Percentiles rank a stretch among this genome's conserved stretches.
phyloP scores from a whole-genome alignment of 2,113 vertebrate genomes.

The Odontesthes bonariensis region DNA sequence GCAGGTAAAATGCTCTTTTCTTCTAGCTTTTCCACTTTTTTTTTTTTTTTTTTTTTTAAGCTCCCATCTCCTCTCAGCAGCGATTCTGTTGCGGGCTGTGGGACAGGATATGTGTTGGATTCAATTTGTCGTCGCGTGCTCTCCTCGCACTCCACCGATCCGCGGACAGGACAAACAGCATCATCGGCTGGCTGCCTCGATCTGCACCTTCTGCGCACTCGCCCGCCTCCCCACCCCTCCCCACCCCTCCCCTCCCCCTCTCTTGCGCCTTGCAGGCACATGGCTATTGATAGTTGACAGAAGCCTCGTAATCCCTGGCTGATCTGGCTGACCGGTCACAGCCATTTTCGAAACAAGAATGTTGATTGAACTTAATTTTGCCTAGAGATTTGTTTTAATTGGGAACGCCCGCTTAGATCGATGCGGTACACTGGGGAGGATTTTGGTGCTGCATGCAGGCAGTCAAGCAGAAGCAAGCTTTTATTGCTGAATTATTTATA shows the following conservation, averaged over 20 bases:
- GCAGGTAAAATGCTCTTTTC: conserved; percentile 69
- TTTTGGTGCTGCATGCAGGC: conserved; percentile 69
- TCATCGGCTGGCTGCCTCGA: conserved; percentile 48
- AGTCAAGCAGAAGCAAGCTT: conserved; percentile 70
- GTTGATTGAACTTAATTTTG: conserved; percentile 75
- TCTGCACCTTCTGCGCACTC: conserved; percentile 61
- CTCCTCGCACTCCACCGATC: conserved; percentile 38
- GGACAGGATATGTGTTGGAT: conserved; percentile 27
- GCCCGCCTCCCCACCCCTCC: conserved; percentile 8
- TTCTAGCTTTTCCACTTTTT: not conserved
- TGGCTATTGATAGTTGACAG: conserved; percentile 80
- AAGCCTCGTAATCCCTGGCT: conserved; percentile 68
- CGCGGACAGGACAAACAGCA: conserved; percentile 66
- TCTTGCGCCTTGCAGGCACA: conserved; percentile 42
- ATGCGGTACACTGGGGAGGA: conserved; percentile 25
- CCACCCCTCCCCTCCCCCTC: not conserved
- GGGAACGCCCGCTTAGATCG: conserved; percentile 51
- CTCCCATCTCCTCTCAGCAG: not conserved
- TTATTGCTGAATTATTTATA: conserved; percentile 82
- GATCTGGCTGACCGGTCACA: conserved; percentile 48
- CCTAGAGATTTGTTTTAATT: conserved; percentile 65
- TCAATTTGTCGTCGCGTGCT: conserved; percentile 17
- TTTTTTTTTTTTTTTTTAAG: not conserved
- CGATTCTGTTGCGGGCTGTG: not conserved
- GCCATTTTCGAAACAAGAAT: conserved; percentile 62